A percentile compares a stretch with the other conserved stretches of the same genome.
phyloP scores from a whole-genome alignment of 2,113 vertebrate genomes.

The Passer domesticus region DNA sequence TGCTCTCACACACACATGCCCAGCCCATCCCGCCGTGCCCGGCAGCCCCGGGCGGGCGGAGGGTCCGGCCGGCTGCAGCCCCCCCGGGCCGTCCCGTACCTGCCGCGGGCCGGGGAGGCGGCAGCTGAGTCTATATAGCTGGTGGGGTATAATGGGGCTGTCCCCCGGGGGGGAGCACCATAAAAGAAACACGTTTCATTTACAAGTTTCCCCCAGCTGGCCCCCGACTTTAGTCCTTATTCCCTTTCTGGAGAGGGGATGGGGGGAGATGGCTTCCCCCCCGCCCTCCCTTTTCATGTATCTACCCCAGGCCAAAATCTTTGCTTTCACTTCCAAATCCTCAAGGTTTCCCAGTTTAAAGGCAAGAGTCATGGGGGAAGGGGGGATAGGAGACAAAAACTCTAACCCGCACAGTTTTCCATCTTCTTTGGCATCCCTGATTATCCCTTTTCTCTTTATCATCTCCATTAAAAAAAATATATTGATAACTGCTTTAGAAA shows the following conservation, averaged over 20 bases:
- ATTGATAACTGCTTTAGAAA: background rate
- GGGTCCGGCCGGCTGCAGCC: background rate
- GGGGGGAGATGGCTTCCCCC: background rate
- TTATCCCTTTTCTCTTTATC: background rate
- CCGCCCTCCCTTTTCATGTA: background rate
- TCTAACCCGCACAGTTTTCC: background rate
- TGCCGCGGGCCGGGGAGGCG: background rate
- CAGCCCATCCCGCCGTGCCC: background rate
- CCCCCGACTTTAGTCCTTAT: slow-evolving; percentile 27
- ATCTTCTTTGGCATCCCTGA: background rate
- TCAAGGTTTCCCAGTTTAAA: background rate
- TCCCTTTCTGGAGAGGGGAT: background rate
- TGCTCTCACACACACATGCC: fast-evolving
- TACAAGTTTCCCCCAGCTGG: slow-evolving; percentile 51
- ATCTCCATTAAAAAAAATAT: background rate
- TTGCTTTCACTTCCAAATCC: background rate
- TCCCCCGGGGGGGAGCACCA: slow-evolving; percentile 20
- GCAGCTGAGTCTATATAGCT: slow-evolving; percentile 31
- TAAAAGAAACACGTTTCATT: slow-evolving; percentile 55
- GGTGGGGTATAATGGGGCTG: slow-evolving; percentile 29
- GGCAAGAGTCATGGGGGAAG: background rate
- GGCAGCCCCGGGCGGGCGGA: background rate
- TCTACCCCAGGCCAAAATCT: background rate
- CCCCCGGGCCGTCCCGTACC: background rate
- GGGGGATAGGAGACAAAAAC: background rate